Evolutionary conservation across 2,888 invertebrate species (phyloP).

Genomic region (Orthonevra nobilis): DNA sequence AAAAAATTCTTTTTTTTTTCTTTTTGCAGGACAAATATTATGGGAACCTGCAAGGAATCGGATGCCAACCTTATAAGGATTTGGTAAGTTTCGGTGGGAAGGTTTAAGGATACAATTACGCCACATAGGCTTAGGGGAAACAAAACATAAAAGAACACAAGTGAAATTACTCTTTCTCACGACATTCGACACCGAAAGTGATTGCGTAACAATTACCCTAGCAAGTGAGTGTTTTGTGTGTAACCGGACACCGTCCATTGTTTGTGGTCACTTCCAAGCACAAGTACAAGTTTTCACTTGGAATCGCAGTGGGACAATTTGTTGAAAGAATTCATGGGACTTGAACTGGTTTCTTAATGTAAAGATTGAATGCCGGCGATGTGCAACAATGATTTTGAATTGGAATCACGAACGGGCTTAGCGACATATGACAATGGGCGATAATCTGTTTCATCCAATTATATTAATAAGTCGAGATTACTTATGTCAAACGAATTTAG

Average conservation of each 20-base stretch:
- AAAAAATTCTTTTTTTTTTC: slow-evolving; percentile 12
- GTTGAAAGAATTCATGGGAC: slow-evolving; percentile 6
- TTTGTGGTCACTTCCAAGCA: not conserved
- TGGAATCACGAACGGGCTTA: not conserved
- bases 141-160: not conserved
- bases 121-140: not conserved
- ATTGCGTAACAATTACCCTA: slow-evolving; percentile 9
- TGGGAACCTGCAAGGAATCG: slow-evolving; percentile 37
- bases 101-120: slow-evolving; percentile 14
- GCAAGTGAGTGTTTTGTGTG: slow-evolving; percentile 27
- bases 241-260: slow-evolving; percentile 14
- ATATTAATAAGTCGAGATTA: no score
- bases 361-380: not conserved
- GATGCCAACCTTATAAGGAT: slow-evolving; percentile 52
- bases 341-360: slow-evolving; percentile 4
- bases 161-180: slow-evolving; percentile 36
- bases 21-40: slow-evolving; percentile 51
- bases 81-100: slow-evolving; percentile 41
- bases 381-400: slow-evolving; percentile 30
- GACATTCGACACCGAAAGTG: slow-evolving; percentile 33
- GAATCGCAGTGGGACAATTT: not conserved
- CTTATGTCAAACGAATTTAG: no score
- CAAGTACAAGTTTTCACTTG: not conserved
- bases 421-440: not conserved
- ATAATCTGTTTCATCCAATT: not conserved